phyloP scores from a whole-genome alignment of 1,140 invertebrate genomes.

The Drosophila suzukii region DNA sequence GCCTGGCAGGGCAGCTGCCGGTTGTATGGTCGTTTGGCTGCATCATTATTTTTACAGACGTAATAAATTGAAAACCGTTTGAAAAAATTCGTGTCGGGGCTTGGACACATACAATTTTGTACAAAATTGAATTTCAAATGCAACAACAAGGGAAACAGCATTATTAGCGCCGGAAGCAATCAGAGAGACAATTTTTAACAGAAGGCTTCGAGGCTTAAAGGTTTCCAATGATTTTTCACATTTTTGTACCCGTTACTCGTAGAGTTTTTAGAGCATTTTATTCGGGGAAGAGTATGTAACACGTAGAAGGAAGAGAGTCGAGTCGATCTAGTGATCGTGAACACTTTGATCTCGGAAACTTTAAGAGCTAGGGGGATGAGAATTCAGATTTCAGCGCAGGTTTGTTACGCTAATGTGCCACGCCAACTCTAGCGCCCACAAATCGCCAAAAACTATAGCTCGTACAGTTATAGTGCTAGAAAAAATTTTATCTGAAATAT shows the following conservation, averaged over 20 bases:
- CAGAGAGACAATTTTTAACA: slow-evolving; percentile 17
- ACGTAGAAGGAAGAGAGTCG: too few relatives aligned
- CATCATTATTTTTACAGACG: slow-evolving; percentile 71
- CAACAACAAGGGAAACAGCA: slow-evolving; percentile 28
- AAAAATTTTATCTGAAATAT: too few relatives aligned
- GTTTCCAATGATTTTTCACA: slow-evolving; percentile 57
- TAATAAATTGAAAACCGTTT: slow-evolving; percentile 78
- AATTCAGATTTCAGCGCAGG: too few relatives aligned
- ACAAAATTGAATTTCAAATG: slow-evolving; percentile 73
- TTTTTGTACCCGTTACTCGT: slow-evolving; percentile 1
- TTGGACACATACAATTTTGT: slow-evolving; percentile 71
- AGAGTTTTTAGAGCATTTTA: too few relatives aligned
- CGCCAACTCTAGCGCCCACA: too few relatives aligned
- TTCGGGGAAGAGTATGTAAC: too few relatives aligned
- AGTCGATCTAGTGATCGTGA: too few relatives aligned
- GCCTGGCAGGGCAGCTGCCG: slow-evolving; percentile 39
- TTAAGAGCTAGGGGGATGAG: too few relatives aligned
- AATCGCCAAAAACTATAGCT: too few relatives aligned
- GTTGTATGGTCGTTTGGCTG: slow-evolving; percentile 26
- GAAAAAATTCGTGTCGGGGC: slow-evolving; percentile 65
- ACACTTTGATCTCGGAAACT: too few relatives aligned
- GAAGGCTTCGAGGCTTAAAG: neutral
- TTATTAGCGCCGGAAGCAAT: slow-evolving; percentile 61
- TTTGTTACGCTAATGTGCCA: too few relatives aligned
- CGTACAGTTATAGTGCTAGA: too few relatives aligned